Evolutionary conservation across 2,888 invertebrate genomes (phyloP).

Genomic region (Pandemis heparana): DNA sequence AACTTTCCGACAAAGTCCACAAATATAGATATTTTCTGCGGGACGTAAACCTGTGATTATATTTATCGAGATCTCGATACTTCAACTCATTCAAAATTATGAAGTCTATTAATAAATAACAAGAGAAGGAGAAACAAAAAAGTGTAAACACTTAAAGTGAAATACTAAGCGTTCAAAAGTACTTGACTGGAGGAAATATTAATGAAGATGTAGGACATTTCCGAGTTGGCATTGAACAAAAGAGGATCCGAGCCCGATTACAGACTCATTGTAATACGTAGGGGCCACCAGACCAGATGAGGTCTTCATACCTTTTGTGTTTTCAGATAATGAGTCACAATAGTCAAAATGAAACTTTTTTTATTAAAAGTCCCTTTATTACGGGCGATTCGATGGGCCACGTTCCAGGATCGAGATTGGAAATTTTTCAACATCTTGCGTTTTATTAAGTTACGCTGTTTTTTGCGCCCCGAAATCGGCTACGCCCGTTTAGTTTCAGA

Average conservation of each 20-base stretch:
- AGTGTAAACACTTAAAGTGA: slow-evolving; percentile 1
- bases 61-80: too few relatives aligned
- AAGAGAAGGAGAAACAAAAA: neutral
- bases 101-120: too few relatives aligned
- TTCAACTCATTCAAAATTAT: too few relatives aligned
- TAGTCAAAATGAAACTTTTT: slow-evolving; percentile 55
- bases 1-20: too few relatives aligned
- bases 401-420: slow-evolving; percentile 71
- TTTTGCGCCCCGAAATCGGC: slow-evolving; percentile 52
- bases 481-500: slow-evolving; percentile 1
- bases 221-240: slow-evolving; percentile 67
- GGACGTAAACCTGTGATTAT: too few relatives aligned
- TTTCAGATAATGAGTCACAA: slow-evolving; percentile 65
- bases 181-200: slow-evolving; percentile 61
- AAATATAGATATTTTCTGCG: too few relatives aligned
- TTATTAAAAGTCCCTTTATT: slow-evolving; percentile 73
- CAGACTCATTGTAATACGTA: slow-evolving; percentile 54
- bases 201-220: slow-evolving; percentile 77
- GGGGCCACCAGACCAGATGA: slow-evolving; percentile 61
- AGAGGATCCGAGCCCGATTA: slow-evolving; percentile 60
- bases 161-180: slow-evolving; percentile 20
- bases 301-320: slow-evolving; percentile 64
- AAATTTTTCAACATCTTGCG: slow-evolving; percentile 70
- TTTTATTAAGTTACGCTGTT: slow-evolving; percentile 66
- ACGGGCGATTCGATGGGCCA: slow-evolving; percentile 70